Percentiles rank a stretch among this genome's conserved stretches.
Evolutionary conservation across 2,113 vertebrate genomes (phyloP).

Genomic region (Crotalus helleri): DNA sequence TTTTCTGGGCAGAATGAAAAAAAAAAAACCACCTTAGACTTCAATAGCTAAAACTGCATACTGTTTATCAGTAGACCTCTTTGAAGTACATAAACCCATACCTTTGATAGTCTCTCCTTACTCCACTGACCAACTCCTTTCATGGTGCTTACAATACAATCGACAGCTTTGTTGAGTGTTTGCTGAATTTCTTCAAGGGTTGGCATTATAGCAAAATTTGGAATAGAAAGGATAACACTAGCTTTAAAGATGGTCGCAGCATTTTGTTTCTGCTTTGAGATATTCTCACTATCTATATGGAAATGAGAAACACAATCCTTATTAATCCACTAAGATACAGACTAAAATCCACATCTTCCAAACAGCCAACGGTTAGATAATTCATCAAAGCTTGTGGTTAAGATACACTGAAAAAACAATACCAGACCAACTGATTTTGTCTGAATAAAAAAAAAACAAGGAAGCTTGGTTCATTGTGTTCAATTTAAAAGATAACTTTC

Average conservation of each 20-base stretch:
- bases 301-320: conserved; percentile 23
- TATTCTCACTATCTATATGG: conserved; percentile 66
- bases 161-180: conserved; percentile 79
- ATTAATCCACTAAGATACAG: not conserved
- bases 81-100: conserved; percentile 53
- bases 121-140: conserved; percentile 90
- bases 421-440: not conserved
- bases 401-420: not conserved
- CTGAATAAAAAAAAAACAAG: not conserved
- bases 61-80: not conserved
- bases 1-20: conserved; percentile 67
- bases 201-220: conserved; percentile 81
- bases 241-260: conserved; percentile 79
- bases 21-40: conserved; percentile 6
- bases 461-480: not conserved
- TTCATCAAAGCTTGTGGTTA: not conserved
- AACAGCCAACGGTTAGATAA: not conserved
- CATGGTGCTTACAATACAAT: conserved; percentile 79
- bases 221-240: conserved; percentile 79
- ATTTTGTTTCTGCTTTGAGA: conserved; percentile 60
- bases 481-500: not conserved
- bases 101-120: conserved; percentile 82
- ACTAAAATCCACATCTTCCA: not conserved
- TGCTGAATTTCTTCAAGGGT: conserved; percentile 88
- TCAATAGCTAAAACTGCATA: not conserved